These are phyloP conservation scores for Vesta saturnalis DNA, from an alignment of 2,888 invertebrate genomes.

Conservation along the genomic window DNA sequence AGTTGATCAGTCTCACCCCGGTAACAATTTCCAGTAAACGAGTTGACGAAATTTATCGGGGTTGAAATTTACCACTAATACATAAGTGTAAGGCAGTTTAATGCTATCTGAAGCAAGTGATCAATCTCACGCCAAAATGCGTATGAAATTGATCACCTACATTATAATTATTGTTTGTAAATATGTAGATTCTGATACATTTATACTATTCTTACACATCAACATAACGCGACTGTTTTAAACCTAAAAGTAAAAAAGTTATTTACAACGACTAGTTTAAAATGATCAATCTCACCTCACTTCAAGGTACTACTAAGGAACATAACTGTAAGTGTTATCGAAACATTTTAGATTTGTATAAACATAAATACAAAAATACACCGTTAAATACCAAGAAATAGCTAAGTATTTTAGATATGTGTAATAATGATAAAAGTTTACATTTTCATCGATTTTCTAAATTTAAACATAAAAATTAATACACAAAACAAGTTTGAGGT, in stretches of 20 bases:
- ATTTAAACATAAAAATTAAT: too few species aligned
- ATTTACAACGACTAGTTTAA: background rate
- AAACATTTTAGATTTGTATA: too few species aligned
- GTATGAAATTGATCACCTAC: constrained; percentile 10
- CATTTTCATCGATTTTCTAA: too few species aligned
- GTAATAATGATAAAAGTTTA: too few species aligned
- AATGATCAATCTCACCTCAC: background rate
- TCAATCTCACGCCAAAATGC: constrained; percentile 9
- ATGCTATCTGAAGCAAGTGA: constrained; percentile 2
- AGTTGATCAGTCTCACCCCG: background rate
- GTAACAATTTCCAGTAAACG: background rate
- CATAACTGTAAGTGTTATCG: too few species aligned
- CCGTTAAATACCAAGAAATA: too few species aligned
- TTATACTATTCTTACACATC: background rate
- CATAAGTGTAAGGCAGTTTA: too few species aligned
- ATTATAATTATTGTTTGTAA: constrained; percentile 6
- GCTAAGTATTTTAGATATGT: too few species aligned
- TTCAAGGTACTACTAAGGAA: background rate
- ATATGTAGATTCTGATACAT: constrained; percentile 2
- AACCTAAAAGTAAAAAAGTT: background rate
- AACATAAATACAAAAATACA: too few species aligned
- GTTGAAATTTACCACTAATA: too few species aligned
- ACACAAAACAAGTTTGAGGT: too few species aligned
- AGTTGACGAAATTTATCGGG: background rate
- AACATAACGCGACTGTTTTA: background rate